Base-by-base conservation (phyloP, 1,140 invertebrate species). In the Drosophila lini region DNA sequence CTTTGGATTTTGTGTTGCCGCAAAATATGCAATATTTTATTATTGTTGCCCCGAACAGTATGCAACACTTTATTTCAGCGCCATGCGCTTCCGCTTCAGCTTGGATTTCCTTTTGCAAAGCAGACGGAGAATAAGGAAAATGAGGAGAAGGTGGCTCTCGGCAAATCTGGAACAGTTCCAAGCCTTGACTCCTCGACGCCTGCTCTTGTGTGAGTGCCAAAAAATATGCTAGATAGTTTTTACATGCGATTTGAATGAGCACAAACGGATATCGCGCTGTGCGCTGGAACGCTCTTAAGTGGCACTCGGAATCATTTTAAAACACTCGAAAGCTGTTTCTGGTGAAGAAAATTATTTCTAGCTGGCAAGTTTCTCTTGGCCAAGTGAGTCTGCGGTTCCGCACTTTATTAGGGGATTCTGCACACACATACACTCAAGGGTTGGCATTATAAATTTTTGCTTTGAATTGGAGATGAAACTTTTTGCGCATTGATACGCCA, bases 41-140 rank as follows among this genome's bases (percentile, higher is more conserved):
- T 89, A 89, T 88, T 84, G 80, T 88, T 80, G 80, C 80, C 64
- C 60, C 68, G 70, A 89, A 88, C 84, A 88, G 84, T 84, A 88
- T 88, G 84, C 84, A 88, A 89, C 84, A 88, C 84, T 88, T 89
- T 88, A 84, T 89, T 88, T 86, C 83, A 83, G 84, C 83, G 84
- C 83, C 63, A 70, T 86, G 67, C 62, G 73, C 74, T 78, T 82
- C 80, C 80, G 80, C 34, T 50, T 70, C 50, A 48, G 60, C 44
- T 61, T 63, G 68, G 42, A 59, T 60, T 41, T 45, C 62, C 67
- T 38, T 67, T 68, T 36, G 6, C 32, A 2, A 52, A 22, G 13
- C 34, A 55, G 34, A 8, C 34, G 52, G 34, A 15, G 52, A 55
- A n/a, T 4, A 0, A 38, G 34, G 5, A 38, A 19, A 3, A 22